Base-by-base conservation (phyloP, 64 coral and sea anemone genomes). In the Orbicella faveolata region DNA sequence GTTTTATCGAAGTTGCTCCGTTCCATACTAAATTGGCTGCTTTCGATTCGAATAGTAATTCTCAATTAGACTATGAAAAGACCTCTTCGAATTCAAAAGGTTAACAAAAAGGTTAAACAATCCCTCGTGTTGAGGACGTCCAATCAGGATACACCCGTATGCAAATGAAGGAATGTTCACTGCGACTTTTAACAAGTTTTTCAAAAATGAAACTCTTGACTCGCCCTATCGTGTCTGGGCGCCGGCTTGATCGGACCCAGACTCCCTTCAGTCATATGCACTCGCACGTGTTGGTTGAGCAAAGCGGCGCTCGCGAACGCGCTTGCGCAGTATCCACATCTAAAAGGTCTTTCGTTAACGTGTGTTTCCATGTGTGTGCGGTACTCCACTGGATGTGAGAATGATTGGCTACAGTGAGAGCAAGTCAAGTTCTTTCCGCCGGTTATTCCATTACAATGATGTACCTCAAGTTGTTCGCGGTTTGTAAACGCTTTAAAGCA, bases 401-500 rank as follows among this genome's bases (percentile, higher is more conserved):
- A 97, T 34, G 87, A 83, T 72, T 97, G 95, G 70, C 82, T 97
- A 20, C 95, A 97, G 36, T 97, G 92, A 7, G 91, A 85, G 51
- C 95, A 97, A n/a, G 78, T 88, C 65, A 94, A 89, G 59, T 97
- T 97, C 52, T 97, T 97, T 1, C 86, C 90, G 63, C 59, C 86
- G 23, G 76, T 79, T 2, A 88, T 63, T 21, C 95, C 95, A 23
- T 97, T 94, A 35, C 95, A 97, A 17, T 97, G 92, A 26, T 97
- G 95, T 23, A 93, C 78, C 48, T 97, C 95, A 1, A 97, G 92
- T 77, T 97, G 95, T 73, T 97, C 95, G 14, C 95, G 83, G 36
- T 93, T 92, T 73, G 95, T 89, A 74, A 97, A 97, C 4, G 95
- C 95, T 41, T 97, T 97, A 73, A 97, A 97, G 73, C 95, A 97